Evolutionary conservation across 2,888 invertebrate genomes (phyloP).

Genomic region (Hoplodrina blanda): DNA sequence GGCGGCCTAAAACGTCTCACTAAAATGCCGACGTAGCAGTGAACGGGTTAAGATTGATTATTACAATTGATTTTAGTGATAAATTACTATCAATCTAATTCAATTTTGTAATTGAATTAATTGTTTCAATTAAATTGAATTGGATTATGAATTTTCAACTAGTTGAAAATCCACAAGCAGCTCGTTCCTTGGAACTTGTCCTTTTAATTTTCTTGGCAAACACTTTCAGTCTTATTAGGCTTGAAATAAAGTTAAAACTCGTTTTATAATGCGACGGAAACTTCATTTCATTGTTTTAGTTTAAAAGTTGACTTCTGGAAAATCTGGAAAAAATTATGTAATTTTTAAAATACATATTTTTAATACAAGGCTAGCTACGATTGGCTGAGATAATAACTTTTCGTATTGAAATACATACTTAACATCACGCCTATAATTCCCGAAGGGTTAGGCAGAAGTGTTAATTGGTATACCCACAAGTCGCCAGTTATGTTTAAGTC

Average conservation of each 20-base stretch:
- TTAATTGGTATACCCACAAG: too few species aligned
- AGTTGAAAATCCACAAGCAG: conserved; percentile 2
- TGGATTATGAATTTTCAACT: conserved; percentile 16
- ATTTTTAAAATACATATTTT: neutral
- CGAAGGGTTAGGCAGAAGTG: too few species aligned
- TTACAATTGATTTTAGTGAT: conserved; percentile 20
- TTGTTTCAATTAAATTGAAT: conserved; percentile 9
- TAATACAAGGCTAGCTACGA: neutral
- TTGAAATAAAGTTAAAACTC: neutral
- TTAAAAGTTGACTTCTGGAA: neutral
- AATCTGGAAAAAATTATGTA: neutral
- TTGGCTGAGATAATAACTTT: neutral
- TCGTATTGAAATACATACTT: too few species aligned
- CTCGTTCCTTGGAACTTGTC: neutral
- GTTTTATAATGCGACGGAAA: neutral
- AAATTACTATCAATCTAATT: conserved; percentile 12
- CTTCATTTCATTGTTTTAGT: conserved; percentile 20
- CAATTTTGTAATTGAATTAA: conserved; percentile 32
- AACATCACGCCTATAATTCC: too few species aligned
- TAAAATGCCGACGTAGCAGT: neutral
- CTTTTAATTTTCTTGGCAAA: conserved; percentile 17
- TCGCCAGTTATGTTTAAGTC: too few species aligned
- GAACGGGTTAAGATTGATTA: conserved; percentile 17
- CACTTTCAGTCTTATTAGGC: neutral
- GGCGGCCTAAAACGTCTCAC: neutral